Base-by-base conservation (phyloP, 2,888 invertebrate genomes). In the Lithophane leautieri region DNA sequence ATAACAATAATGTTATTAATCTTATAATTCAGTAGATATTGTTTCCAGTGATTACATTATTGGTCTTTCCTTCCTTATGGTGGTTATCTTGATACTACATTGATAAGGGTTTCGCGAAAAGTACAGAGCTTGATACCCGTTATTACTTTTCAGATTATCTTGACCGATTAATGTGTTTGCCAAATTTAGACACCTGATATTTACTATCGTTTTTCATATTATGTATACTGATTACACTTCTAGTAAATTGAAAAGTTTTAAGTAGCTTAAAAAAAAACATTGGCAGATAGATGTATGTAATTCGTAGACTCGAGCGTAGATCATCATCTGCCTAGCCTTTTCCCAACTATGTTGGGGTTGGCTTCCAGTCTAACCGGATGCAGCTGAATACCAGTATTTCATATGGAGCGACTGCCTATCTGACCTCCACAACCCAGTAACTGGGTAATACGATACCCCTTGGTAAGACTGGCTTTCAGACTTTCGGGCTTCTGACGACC, bases 61-160 rank as follows among this genome's bases (percentile, higher is more conserved):
- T 63, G 34, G 50, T 69, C 61, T 83, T 83, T 85, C 78, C 77
- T 83, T 81, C 72, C 72, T 70, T 70, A 67, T 50, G 62, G 62
- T 44, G n/a, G 50, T 84, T 87, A 88, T 86, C 81, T 68, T 68
- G 76, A 81, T 81, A 79, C 80, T 78, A 83, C 42, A 76, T 25
- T 73, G 86, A 88, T 88, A 83, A 83, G 63, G 79, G 72, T 81
- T 82, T 85, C 25, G 76, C 83, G 67, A 83, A 86, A 85, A 80
- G 73, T 80, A 70, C 63, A 85, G 65, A 81, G 66, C 67, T 47
- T 76, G 81, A 85, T 87, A 85, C 54, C 44, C 8, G 40, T 25
- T 81, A 82, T 88, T 74, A 61, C 68, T 65, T 63, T 71, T 62
- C 40, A 65, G 86, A 84, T 86, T 74, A 86, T 86, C 84, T 71